These are phyloP conservation scores for Mechanitis mazaeus DNA, from an alignment of 2,888 invertebrate species.

Conservation along the genomic window DNA sequence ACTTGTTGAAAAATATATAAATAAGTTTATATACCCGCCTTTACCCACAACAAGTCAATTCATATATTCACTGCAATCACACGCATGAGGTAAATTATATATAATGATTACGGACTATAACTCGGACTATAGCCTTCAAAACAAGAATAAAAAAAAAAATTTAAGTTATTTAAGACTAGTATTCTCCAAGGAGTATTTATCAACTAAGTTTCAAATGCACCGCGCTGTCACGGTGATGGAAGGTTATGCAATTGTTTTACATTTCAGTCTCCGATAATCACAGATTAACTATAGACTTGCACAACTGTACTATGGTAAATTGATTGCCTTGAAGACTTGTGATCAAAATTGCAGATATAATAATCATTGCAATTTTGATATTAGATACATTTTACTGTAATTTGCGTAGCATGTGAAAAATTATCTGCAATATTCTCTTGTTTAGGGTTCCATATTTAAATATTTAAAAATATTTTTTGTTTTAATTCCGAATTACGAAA, in stretches of 20 bases:
- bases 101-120: slow-evolving; percentile 8
- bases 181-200: slow-evolving; percentile 23
- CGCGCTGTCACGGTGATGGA: slow-evolving; percentile 19
- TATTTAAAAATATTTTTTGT: no score
- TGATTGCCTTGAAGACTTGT: slow-evolving; percentile 25
- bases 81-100: slow-evolving; percentile 8
- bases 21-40: slow-evolving; percentile 8
- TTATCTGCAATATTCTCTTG: no score
- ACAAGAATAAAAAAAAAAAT: background rate
- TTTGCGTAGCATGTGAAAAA: no score
- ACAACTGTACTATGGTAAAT: slow-evolving; percentile 29
- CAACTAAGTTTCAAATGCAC: slow-evolving; percentile 18
- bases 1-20: slow-evolving; percentile 1
- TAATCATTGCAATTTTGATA: slow-evolving; percentile 6
- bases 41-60: no score
- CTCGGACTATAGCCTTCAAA: no score
- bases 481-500: no score
- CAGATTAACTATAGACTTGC: slow-evolving; percentile 20
- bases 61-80: slow-evolving; percentile 16
- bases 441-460: no score
- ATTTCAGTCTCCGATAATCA: slow-evolving; percentile 19
- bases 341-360: slow-evolving; percentile 8
- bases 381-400: slow-evolving; percentile 3
- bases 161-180: slow-evolving; percentile 19
- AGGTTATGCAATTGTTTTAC: slow-evolving; percentile 33